Evolutionary conservation across 2,797 vertebrate genomes (phyloP).

Genomic region (Setipinna tenuifilis): DNA sequence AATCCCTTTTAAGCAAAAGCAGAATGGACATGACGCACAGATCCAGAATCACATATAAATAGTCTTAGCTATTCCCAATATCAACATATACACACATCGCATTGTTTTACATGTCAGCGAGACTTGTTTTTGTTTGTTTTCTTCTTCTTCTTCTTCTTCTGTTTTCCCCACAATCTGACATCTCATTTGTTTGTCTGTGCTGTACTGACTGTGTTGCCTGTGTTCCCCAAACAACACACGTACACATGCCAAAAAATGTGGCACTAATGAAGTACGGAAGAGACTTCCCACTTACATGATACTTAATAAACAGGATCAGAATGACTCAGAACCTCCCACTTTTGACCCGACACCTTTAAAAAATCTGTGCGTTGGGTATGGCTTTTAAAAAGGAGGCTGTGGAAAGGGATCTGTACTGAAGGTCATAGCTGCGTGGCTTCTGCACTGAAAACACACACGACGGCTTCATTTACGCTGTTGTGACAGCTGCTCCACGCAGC

Average conservation of each 20-base stretch:
- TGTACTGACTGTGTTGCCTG: not conserved
- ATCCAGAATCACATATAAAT: constrained; percentile 25
- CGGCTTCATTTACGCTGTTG: constrained; percentile 7
- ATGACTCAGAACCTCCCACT: not conserved
- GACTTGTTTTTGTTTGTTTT: not conserved
- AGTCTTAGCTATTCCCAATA: constrained; percentile 5
- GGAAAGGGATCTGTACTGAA: not conserved
- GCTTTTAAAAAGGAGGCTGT: not conserved
- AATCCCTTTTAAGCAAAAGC: constrained; percentile 38
- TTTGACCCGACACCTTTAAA: not conserved
- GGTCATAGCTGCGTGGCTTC: not conserved
- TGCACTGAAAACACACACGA: not conserved
- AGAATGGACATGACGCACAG: constrained; percentile 10
- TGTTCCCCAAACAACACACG: not conserved
- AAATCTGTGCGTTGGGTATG: not conserved
- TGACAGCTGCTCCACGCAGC: constrained; percentile 17
- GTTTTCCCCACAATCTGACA: not conserved
- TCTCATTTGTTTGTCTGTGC: not conserved
- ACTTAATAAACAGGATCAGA: not conserved
- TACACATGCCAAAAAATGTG: not conserved
- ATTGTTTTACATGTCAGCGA: constrained; percentile 4
- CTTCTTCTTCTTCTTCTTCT: no score
- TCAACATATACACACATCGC: constrained; percentile 27
- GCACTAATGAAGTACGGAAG: not conserved
- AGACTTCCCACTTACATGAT: not conserved